Percentiles rank a stretch among this genome's conserved stretches.
Evolutionary conservation across 2,797 vertebrate genomes (phyloP).

Genomic region (Scomberomorus guttatus): DNA sequence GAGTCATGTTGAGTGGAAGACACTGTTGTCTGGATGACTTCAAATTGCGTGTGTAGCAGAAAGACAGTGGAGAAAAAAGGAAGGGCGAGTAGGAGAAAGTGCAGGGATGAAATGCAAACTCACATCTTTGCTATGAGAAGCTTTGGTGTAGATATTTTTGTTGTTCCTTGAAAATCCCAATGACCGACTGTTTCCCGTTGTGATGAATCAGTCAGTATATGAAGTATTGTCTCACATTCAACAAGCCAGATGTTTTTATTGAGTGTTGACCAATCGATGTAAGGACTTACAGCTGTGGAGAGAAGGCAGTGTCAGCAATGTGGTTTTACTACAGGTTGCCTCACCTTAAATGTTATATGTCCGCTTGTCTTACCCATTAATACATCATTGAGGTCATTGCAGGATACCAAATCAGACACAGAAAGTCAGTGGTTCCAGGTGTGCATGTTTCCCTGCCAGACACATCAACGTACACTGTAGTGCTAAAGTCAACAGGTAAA

Average conservation of each 20-base stretch:
- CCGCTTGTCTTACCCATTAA: not conserved
- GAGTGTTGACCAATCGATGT: constrained; percentile 7
- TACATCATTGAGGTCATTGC: constrained; percentile 1
- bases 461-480: not conserved
- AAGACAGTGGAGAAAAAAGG: not conserved
- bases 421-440: constrained; percentile 18
- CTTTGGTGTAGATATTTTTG: constrained; percentile 13
- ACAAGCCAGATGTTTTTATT: constrained; percentile 11
- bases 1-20: constrained; percentile 6
- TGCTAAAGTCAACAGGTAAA: not conserved
- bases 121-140: not conserved
- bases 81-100: not conserved
- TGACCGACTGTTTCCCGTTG: constrained; percentile 14
- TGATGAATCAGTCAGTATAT: constrained; percentile 26
- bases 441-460: not conserved
- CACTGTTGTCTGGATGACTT: not conserved
- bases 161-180: constrained; percentile 7
- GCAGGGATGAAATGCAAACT: constrained; percentile 6
- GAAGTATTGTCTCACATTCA: constrained; percentile 28
- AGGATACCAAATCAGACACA: constrained; percentile 6
- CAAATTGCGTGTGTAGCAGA: not conserved
- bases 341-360: constrained; percentile 8
- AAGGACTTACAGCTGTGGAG: constrained; percentile 25
- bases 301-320: constrained; percentile 24
- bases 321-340: constrained; percentile 42